Evolutionary conservation across 2,888 invertebrate genomes (phyloP), one percentile per base, ranked within the genome.

Genomic region (Drosophila macrospina): DNA sequence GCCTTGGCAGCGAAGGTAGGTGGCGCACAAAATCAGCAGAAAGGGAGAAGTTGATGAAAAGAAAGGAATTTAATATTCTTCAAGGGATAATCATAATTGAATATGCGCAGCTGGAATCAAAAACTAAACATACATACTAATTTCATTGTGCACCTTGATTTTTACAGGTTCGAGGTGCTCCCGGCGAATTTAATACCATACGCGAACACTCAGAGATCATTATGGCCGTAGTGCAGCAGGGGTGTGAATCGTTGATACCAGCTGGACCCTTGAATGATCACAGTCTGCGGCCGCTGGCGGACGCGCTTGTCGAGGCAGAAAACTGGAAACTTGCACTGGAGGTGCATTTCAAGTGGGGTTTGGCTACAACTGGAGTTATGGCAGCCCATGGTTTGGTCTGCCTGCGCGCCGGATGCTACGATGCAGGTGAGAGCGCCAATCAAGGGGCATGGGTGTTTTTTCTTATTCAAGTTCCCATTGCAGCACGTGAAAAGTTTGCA

Each of bases 301-400:
- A 96, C 88, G 93, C 94, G 34, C 88, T 96, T 44, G 93, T 98
- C n/a, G 95, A 96, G 91, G 95, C 95, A 0, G 98, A 98, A 88
- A 95, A 97, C 88, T 97, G 97, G 96, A 94, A 95, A 63, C 91
- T 98, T 41, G 98, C 96, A 0, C 89, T 96, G 57, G 96, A 96
- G 88, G 95, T 98, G 42, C 97, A 97, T 1, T 96, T 97, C 0
- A 98, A 98, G 92, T 96, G 95, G 65, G 97, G 97, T 0, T 92
- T 97, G 15, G 95, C 97, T 15, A 94, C 94, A 41, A 93, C 93
- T 83, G 95, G 96, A 39, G 97, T 98, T 0, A 95, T 98, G 93
- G 96, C 96, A 0, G 96, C 97, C 0, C 97, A 98, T 96, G 98
- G 98, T 0, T 95, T 97, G 88, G 95, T 96, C 11, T 96, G 95